Percentiles rank a stretch among this genome's conserved stretches.
These are phyloP conservation scores for Oncorhynchus nerka DNA, from an alignment of 2,113 vertebrate species.

Conservation along the genomic window DNA sequence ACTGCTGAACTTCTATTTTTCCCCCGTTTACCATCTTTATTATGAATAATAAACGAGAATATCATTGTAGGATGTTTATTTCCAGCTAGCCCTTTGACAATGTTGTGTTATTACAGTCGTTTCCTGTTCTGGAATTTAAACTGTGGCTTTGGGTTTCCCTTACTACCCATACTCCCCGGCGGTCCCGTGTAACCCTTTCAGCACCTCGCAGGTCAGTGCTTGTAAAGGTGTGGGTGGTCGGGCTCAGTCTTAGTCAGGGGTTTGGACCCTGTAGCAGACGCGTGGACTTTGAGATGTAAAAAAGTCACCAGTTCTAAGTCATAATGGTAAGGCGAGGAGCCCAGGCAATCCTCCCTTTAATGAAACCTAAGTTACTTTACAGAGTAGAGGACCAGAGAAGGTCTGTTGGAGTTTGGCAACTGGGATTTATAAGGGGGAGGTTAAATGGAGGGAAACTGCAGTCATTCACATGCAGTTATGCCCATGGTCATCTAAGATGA, in stretches of 20 bases:
- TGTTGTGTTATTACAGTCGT: constrained; percentile 55
- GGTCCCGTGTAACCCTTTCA: constrained; percentile 52
- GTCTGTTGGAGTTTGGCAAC: constrained; percentile 66
- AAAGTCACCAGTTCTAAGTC: constrained; percentile 45
- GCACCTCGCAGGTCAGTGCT: constrained; percentile 53
- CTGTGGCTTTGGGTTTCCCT: constrained; percentile 46
- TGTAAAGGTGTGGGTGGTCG: constrained; percentile 64
- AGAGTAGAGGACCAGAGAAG: constrained; percentile 49
- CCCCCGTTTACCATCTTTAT: constrained; percentile 16
- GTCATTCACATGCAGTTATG: constrained; percentile 45
- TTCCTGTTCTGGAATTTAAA: constrained; percentile 60
- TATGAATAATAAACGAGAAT: constrained; percentile 27
- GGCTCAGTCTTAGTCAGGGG: neutral
- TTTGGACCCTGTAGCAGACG: constrained; percentile 52
- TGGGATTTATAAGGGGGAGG: constrained; percentile 54
- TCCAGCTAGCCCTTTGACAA: constrained; percentile 33
- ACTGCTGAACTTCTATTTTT: constrained; percentile 17
- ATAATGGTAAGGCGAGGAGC: constrained; percentile 9
- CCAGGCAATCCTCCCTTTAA: constrained; percentile 51
- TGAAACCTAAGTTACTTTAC: constrained; percentile 52
- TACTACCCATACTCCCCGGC: constrained; percentile 35
- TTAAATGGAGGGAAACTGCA: constrained; percentile 53
- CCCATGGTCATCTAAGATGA: constrained; percentile 40
- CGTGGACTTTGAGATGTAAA: constrained; percentile 64
- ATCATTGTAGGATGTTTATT: constrained; percentile 47